phyloP scores from a whole-genome alignment of 2,113 vertebrate genomes.

The Anoplopoma fimbria region DNA sequence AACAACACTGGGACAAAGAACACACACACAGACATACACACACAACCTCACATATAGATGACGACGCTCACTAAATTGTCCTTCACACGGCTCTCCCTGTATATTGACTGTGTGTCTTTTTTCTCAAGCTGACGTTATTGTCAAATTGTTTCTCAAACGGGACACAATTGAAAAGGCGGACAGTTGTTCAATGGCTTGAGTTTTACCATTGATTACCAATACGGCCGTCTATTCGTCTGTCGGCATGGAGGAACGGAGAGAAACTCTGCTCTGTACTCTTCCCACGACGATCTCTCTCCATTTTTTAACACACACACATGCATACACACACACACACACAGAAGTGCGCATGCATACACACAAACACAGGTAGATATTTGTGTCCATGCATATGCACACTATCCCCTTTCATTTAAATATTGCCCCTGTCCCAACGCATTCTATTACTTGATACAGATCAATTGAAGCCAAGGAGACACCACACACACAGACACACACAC shows the following conservation, averaged over 20 bases:
- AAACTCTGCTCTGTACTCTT: slow-evolving; percentile 71
- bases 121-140: slow-evolving; percentile 95
- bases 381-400: slow-evolving; percentile 41
- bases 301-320: slow-evolving; percentile 18
- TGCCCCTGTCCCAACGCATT: slow-evolving; percentile 75
- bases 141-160: slow-evolving; percentile 99
- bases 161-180: slow-evolving; percentile 96
- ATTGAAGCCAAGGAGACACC: slow-evolving; percentile 78
- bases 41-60: slow-evolving; percentile 63
- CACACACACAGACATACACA: slow-evolving; percentile 38
- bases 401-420: slow-evolving; percentile 91
- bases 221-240: slow-evolving; percentile 82
- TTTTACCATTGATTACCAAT: slow-evolving; percentile 99
- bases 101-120: slow-evolving; percentile 93
- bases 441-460: slow-evolving; percentile 79
- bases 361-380: slow-evolving; percentile 38
- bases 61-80: slow-evolving; percentile 88
- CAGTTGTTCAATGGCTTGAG: slow-evolving; percentile 95
- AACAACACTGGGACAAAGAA: slow-evolving; percentile 77
- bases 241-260: slow-evolving; percentile 65
- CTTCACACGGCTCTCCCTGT: slow-evolving; percentile 90
- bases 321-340: slow-evolving; percentile 17
- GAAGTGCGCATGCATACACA: slow-evolving; percentile 4
- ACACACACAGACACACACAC: slow-evolving; percentile 49
- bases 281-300: slow-evolving; percentile 23